phyloP scores from a whole-genome alignment of 2,113 vertebrate species.

The Todiramphus chloris region DNA sequence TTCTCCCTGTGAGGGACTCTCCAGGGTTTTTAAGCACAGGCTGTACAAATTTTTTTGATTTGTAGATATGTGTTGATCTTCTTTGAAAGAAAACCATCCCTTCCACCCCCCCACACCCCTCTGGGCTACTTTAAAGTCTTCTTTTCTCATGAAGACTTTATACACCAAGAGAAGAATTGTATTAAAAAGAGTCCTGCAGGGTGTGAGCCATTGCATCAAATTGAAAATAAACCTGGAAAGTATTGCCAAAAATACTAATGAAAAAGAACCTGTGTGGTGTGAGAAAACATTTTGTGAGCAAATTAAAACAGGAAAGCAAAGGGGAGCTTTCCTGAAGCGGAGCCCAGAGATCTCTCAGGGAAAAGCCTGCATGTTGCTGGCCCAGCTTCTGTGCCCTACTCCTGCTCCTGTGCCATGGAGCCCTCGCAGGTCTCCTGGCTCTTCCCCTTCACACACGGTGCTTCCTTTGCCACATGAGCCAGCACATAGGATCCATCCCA shows the following conservation, averaged over 20 bases:
- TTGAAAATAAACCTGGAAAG: conserved; percentile 14
- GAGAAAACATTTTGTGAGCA: neutral
- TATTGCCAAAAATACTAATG: neutral
- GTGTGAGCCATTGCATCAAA: neutral
- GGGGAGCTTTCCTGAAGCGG: neutral
- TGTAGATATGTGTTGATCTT: neutral
- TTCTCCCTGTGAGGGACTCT: neutral
- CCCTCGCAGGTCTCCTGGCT: neutral
- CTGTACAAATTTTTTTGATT: conserved; percentile 26
- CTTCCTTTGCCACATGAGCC: neutral
- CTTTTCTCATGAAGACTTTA: neutral
- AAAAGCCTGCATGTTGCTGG: neutral
- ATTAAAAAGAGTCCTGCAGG: neutral
- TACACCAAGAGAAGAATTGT: neutral
- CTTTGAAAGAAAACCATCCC: neutral
- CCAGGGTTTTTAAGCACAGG: neutral
- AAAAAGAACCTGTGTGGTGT: neutral
- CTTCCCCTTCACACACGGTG: neutral
- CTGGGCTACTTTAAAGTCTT: neutral
- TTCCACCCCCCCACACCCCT: fast-evolving
- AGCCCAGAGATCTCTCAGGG: neutral
- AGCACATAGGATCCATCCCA: fast-evolving
- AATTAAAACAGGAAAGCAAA: neutral
- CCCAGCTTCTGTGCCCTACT: neutral
- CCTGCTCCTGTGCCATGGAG: neutral